phyloP scores from a whole-genome alignment of 2,113 vertebrate genomes.

The Oenanthe oenanthe region DNA sequence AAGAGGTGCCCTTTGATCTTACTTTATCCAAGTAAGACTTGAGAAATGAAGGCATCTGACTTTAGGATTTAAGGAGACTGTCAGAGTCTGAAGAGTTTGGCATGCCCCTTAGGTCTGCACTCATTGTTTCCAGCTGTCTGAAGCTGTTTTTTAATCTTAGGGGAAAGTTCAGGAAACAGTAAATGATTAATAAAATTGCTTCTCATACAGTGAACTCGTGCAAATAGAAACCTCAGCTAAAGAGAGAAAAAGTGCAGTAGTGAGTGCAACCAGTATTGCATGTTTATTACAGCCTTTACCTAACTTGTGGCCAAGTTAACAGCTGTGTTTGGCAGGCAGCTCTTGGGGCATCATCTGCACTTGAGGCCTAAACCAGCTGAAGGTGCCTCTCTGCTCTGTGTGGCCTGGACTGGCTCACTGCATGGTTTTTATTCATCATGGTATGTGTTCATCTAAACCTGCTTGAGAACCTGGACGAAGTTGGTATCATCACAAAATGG shows the following conservation, averaged over 20 bases:
- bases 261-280: background rate
- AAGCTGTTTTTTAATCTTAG: conserved; percentile 19
- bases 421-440: background rate
- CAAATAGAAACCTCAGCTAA: conserved; percentile 27
- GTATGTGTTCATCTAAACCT: background rate
- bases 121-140: background rate
- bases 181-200: conserved; percentile 50
- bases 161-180: conserved; percentile 42
- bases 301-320: background rate
- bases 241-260: background rate
- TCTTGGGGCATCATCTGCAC: background rate
- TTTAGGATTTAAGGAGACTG: background rate
- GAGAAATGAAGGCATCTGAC: background rate
- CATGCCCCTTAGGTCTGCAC: background rate
- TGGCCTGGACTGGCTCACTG: background rate
- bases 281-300: background rate
- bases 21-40: background rate
- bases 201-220: background rate
- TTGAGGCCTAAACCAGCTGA: background rate
- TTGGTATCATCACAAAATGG: background rate
- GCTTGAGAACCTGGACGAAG: background rate
- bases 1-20: background rate
- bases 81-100: background rate
- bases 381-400: background rate
- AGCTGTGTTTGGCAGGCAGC: background rate